Evolutionary conservation across 1,140 invertebrate species (phyloP), one percentile per base, ranked within the genome.

Genomic region (Chrysomallon squamiferum): DNA sequence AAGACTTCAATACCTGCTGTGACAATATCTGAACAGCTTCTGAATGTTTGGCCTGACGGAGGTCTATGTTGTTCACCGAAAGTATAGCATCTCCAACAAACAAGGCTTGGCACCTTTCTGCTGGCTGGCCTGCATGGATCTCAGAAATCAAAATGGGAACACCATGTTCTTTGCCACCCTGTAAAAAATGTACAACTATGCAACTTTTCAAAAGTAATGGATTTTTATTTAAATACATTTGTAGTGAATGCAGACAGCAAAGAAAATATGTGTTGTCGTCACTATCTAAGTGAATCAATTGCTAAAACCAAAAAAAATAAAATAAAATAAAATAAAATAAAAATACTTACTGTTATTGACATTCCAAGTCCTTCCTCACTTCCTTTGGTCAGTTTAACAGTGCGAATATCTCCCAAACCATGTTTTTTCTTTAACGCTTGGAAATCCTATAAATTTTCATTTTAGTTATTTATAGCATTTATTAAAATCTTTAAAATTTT

Each of bases 121-220:
- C 93, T 47, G 92, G 91, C 60, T 92, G 91, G 67, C 91, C 90
- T 57, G 89, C 88, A 82, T 94, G 92, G 76, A 95, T 87, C 84
- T 94, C 93, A 25, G 92, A 93, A 71, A 95, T 92, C n/a, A 95
- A 82, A 65, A 95, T 92, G 0, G 93, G 93, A 35, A 95, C 91
- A 33, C 92, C 92, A 85, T 95, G 92, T 79, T 95, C 93, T 68
- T 91, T 88, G 11, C 93, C 93, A 63, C 92, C 93, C 92, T 93
- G 73, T 45, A 63, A 69, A 22, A 33, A 63, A 52, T 22, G 47
- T 6, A 59, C 20, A 54, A 56, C 13, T 29, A 30, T 5, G 47
- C 47, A 35, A 45, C 22, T 27, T 22, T 45, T 7, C n/a, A 15
- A 38, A 27, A 22, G 27, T 38, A 27, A 47, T n/a, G n/a, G n/a